Conservation (phyloP, 2,888 invertebrate genomes). For the Boloria selene region DNA sequence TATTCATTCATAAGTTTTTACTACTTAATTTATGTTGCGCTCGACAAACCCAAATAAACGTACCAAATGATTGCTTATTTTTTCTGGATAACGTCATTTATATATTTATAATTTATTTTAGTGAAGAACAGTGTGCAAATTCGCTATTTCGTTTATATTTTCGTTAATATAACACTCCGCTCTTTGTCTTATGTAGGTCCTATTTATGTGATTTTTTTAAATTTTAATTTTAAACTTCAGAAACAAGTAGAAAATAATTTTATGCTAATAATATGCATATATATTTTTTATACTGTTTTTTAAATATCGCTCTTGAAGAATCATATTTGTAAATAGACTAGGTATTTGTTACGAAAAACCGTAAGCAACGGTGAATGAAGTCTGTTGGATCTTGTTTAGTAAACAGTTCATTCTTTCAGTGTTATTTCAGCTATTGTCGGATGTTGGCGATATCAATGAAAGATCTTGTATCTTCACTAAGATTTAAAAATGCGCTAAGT, state of each 20-base stretch:
- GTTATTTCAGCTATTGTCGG: constrained; percentile 28
- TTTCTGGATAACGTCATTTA: neutral
- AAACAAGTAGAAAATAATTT: too few relatives aligned
- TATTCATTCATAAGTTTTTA: constrained; percentile 8
- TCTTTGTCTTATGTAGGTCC: too few relatives aligned
- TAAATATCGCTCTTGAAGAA: constrained; percentile 5
- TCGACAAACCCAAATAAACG: constrained; percentile 6
- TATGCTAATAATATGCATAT: too few relatives aligned
- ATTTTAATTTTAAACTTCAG: too few relatives aligned
- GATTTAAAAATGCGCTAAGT: neutral
- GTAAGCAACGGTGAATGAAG: constrained; percentile 28
- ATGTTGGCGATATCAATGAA: constrained; percentile 19
- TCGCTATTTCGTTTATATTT: too few relatives aligned
- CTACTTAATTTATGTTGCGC: neutral
- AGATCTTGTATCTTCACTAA: constrained; percentile 18
- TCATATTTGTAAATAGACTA: constrained; percentile 28
- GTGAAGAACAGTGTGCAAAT: too few relatives aligned
- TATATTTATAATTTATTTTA: too few relatives aligned
- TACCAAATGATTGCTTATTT: neutral
- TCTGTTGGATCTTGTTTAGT: constrained; percentile 30
- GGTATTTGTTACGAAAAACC: constrained; percentile 25
- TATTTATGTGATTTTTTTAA: too few relatives aligned
- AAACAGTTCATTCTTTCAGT: constrained; percentile 36
- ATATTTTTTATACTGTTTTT: constrained; percentile 1
- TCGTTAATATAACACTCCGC: too few relatives aligned